Evolutionary conservation across 2,113 vertebrate species (phyloP).

Genomic region (Micronycteris hirsuta): DNA sequence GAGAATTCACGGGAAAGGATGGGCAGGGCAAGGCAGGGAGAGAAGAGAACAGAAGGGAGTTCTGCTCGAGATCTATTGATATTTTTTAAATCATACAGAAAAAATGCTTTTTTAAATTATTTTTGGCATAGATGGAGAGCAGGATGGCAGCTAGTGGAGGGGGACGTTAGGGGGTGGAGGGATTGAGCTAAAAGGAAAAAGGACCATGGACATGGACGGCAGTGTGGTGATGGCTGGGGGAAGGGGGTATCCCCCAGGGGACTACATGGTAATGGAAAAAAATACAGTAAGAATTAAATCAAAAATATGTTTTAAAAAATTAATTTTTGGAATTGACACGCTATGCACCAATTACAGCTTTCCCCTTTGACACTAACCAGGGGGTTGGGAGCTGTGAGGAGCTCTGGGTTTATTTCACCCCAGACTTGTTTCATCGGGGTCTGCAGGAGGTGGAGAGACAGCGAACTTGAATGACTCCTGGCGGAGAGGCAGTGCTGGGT

Average conservation of each 20-base stretch:
- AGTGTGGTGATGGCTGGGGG: no score
- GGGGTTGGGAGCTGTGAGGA: background rate
- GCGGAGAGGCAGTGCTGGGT: background rate
- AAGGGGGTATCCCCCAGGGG: no score
- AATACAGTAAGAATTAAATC: no score
- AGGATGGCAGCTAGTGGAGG: no score
- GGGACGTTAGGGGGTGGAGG: no score
- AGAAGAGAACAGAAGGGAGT: background rate
- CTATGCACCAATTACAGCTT: background rate
- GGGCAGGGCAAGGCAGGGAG: background rate
- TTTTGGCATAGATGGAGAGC: no score
- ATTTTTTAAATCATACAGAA: background rate
- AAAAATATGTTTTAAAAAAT: no score
- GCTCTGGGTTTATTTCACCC: background rate
- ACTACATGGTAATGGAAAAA: no score
- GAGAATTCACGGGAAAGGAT: background rate
- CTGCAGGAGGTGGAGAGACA: background rate
- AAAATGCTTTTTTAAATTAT: background rate
- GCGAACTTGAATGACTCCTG: background rate
- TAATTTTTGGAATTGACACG: background rate
- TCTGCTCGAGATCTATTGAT: background rate
- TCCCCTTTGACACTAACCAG: background rate
- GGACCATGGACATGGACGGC: no score
- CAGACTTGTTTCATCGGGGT: background rate
- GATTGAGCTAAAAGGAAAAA: no score